Evolutionary conservation across 2,113 vertebrate species (phyloP).

Genomic region (Coregonus clupeaformis): DNA sequence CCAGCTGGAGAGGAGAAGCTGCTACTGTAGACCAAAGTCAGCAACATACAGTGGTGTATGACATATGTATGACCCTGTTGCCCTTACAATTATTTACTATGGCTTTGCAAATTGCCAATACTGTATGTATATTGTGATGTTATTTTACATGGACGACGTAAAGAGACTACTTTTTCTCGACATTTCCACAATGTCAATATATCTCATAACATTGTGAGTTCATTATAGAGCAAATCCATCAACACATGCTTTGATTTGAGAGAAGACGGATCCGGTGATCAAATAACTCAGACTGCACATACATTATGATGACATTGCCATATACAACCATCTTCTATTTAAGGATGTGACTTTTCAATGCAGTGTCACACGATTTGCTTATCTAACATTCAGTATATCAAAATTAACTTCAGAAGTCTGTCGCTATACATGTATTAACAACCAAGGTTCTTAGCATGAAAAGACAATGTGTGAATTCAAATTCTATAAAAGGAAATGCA

Average conservation of each 20-base stretch:
- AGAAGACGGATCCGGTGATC: too few relatives aligned
- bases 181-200: neutral
- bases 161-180: too few relatives aligned
- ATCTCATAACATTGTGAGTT: neutral
- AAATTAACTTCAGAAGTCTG: neutral
- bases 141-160: neutral
- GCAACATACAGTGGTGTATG: neutral
- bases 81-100: neutral
- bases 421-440: neutral
- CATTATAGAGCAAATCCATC: neutral
- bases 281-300: too few relatives aligned
- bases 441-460: neutral
- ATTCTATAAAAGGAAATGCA: neutral
- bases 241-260: too few relatives aligned
- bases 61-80: neutral
- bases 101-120: neutral
- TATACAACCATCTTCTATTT: too few relatives aligned
- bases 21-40: too few relatives aligned
- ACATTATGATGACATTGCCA: neutral
- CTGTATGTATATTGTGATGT: neutral
- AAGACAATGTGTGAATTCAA: neutral
- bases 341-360: too few relatives aligned
- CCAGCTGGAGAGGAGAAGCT: neutral
- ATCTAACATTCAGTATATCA: too few relatives aligned
- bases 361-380: too few relatives aligned